Base-by-base conservation (phyloP, 2,113 vertebrate genomes). In the Pelodiscus sinensis region DNA sequence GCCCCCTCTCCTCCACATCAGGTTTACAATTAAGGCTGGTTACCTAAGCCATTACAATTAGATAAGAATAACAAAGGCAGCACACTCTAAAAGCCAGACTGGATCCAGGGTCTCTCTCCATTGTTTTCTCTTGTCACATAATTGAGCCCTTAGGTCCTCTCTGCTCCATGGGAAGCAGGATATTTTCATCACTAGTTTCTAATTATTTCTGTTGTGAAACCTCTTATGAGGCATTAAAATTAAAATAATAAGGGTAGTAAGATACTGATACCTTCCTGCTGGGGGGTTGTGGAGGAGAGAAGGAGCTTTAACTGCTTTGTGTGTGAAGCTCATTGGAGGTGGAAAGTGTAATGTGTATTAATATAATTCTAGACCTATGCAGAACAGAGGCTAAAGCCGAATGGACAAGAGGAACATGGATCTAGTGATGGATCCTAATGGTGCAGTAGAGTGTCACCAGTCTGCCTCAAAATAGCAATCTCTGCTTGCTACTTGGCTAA, bases 141-240 rank as follows among this genome's bases (percentile, higher is more conserved):
- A 96, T 96, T 94, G 94, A 97, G 88, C 95, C 94, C 96, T 57
- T 4, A 95, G 94, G 95, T 94, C 83, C 86, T 93, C 79, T 93
- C 85, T 16, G 85, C 92, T 94, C 89, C 14, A 2, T 27, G 91
- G 92, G 90, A 91, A 79, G 79, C 79, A 79, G 82, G 92, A 75
- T 84, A 15, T 88, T 90, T 92, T 93, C 95, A 88, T 93, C 88
- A 91, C 86, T 1, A 0, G 16, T 79, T 95, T 71, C 9, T 97
- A 94, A 97, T 97, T 94, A 92, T 78, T 94, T 89, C 93, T 87
- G 58, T 78, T 82, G 92, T 82, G 81, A 93, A 94, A 82, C 90
- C 58, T 88, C 90, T 85, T 84, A 24, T 0, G 2, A 86, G 85
- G 78, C 55, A 44, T 82, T 92, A 55, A 81, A 92, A 79, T 80